Evolutionary conservation across 1,140 invertebrate genomes (phyloP).

Genomic region (Drosophila fuyamai): DNA sequence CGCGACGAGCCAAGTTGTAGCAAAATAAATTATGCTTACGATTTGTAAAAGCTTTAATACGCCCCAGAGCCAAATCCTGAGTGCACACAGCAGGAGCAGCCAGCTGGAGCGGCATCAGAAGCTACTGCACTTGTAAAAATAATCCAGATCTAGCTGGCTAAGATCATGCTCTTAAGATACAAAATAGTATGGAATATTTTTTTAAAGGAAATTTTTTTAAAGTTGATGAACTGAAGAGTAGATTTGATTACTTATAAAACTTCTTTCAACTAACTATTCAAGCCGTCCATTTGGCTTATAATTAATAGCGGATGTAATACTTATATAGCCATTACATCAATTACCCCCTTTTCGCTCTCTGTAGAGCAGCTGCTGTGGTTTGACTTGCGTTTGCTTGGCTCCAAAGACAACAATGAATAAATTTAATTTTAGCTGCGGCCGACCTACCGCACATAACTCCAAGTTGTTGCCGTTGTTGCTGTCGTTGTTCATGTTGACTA

Average conservation of each 20-base stretch:
- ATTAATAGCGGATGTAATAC: constrained; percentile 12
- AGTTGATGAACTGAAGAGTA: too few species aligned
- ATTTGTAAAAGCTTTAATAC: constrained; percentile 81
- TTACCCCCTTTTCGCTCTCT: constrained; percentile 22
- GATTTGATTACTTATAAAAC: background rate
- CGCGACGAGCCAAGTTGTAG: constrained; percentile 53
- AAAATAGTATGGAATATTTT: too few species aligned
- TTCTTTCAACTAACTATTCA: background rate
- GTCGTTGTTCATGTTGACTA: constrained; percentile 75
- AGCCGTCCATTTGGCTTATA: background rate
- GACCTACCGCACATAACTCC: constrained; percentile 76
- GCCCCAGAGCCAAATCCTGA: constrained; percentile 78
- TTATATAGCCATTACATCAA: constrained; percentile 7
- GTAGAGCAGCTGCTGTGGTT: constrained; percentile 43
- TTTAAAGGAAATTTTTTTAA: too few species aligned
- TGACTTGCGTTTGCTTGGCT: constrained; percentile 31
- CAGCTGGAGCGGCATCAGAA: constrained; percentile 40
- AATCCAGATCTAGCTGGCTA: constrained; percentile 10
- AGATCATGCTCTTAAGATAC: background rate
- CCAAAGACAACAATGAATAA: constrained; percentile 81
- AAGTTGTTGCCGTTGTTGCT: constrained; percentile 28
- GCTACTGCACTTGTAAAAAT: constrained; percentile 12
- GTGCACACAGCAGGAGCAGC: constrained; percentile 58
- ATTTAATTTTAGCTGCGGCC: constrained; percentile 78
- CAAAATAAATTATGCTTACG: constrained; percentile 81